Evolutionary conservation across 2,888 invertebrate genomes (phyloP).

Genomic region (Mamestra brassicae): DNA sequence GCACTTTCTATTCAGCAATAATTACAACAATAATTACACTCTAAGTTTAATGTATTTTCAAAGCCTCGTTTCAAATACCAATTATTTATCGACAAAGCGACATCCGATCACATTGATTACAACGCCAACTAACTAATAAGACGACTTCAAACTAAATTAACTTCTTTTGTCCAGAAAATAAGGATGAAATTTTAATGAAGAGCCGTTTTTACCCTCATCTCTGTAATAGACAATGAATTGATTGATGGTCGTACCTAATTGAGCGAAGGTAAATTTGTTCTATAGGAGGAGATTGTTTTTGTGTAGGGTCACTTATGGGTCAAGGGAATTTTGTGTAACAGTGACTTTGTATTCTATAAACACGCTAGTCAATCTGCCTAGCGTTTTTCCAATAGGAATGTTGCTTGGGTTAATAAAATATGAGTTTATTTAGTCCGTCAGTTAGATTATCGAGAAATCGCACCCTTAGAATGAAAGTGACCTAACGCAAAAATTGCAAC

Average conservation of each 20-base stretch:
- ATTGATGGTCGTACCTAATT: slow-evolving; percentile 65
- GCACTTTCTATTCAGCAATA: not conserved
- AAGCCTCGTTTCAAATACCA: slow-evolving; percentile 31
- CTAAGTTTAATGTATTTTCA: slow-evolving; percentile 11
- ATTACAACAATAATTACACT: not conserved
- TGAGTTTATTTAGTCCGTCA: too few relatives aligned
- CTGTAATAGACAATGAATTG: slow-evolving; percentile 63
- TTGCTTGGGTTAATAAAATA: too few relatives aligned
- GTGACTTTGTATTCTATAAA: not conserved
- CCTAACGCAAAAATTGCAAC: too few relatives aligned
- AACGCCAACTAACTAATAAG: slow-evolving; percentile 43
- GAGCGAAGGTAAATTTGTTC: slow-evolving; percentile 52
- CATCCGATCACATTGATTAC: slow-evolving; percentile 50
- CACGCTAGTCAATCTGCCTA: too few relatives aligned
- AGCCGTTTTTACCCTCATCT: slow-evolving; percentile 41
- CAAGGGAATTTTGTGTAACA: not conserved
- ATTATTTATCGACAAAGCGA: slow-evolving; percentile 47
- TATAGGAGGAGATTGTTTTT: slow-evolving; percentile 3
- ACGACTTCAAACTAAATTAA: slow-evolving; percentile 32
- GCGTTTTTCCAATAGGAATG: too few relatives aligned
- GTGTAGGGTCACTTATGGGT: not conserved
- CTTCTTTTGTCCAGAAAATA: slow-evolving; percentile 37
- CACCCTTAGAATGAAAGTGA: too few relatives aligned
- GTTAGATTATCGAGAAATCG: too few relatives aligned
- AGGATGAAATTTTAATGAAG: slow-evolving; percentile 40